Evolutionary conservation across 2,113 vertebrate genomes (phyloP).

Genomic region (Syrrhaptes paradoxus): DNA sequence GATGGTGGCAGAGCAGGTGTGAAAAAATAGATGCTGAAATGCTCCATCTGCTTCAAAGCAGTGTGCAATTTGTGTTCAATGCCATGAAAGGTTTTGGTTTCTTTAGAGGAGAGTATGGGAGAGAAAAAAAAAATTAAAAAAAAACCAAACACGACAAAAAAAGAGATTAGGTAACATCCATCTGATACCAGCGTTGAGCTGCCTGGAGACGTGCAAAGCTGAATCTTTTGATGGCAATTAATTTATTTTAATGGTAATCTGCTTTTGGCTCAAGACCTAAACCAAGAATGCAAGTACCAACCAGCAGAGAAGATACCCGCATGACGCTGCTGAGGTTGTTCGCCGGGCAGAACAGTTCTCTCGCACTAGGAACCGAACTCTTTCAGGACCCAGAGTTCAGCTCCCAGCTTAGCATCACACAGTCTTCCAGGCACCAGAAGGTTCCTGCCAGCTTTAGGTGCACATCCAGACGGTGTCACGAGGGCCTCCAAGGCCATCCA

Average conservation of each 20-base stretch:
- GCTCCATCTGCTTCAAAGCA: neutral
- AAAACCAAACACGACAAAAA: neutral
- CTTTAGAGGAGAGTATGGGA: neutral
- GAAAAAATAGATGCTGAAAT: neutral
- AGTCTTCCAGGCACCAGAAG: neutral
- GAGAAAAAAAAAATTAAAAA: neutral
- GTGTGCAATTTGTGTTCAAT: neutral
- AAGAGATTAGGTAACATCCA: neutral
- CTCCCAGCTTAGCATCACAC: neutral
- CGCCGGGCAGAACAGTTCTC: neutral
- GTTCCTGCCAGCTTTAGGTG: neutral
- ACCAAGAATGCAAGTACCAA: neutral
- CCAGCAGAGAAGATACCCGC: neutral
- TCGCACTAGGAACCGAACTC: neutral
- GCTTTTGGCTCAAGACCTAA: neutral
- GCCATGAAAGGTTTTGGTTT: neutral
- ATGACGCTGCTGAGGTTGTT: no score
- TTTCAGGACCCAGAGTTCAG: neutral
- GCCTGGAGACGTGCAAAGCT: neutral
- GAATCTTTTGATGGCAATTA: neutral
- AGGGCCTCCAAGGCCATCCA: neutral
- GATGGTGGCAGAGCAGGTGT: neutral
- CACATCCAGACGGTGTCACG: fast-evolving
- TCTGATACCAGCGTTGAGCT: neutral
- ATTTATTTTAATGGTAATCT: neutral